phyloP scores from a whole-genome alignment of 2,113 vertebrate species.

The Poecilia latipinna region DNA sequence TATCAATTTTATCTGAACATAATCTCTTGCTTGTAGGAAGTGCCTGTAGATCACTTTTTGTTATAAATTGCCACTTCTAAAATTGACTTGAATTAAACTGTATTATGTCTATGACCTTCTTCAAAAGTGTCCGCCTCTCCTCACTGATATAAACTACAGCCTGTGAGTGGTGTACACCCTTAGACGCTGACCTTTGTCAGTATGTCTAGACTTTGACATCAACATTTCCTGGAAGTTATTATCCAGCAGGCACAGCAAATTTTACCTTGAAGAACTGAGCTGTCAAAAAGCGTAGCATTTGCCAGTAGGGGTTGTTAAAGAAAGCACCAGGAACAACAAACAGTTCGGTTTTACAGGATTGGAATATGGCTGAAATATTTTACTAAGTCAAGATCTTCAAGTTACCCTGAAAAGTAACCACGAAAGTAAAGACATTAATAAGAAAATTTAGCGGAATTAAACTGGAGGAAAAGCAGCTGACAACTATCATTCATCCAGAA shows the following conservation, averaged over 20 bases:
- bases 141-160: not conserved
- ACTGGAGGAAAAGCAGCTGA: slow-evolving; percentile 11
- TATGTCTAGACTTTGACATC: slow-evolving; percentile 1
- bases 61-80: not conserved
- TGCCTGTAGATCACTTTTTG: not conserved
- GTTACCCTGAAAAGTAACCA: not conserved
- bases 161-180: not conserved
- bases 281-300: not conserved
- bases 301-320: slow-evolving; percentile 1
- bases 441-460: slow-evolving; percentile 21
- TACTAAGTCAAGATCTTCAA: not conserved
- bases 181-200: slow-evolving; percentile 2
- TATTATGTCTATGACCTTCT: not conserved
- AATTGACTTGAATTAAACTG: not conserved
- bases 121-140: not conserved
- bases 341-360: not conserved
- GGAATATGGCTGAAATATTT: not conserved
- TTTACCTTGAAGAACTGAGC: slow-evolving; percentile 2
- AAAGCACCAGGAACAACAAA: not conserved
- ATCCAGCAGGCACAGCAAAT: slow-evolving; percentile 4
- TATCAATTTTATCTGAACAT: not conserved
- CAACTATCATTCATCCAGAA: slow-evolving; percentile 12
- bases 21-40: not conserved
- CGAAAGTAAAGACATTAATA: not conserved
- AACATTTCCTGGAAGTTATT: slow-evolving; percentile 2